Conservation (phyloP, 2,113 vertebrate genomes). For the Phaethornis superciliosus region DNA sequence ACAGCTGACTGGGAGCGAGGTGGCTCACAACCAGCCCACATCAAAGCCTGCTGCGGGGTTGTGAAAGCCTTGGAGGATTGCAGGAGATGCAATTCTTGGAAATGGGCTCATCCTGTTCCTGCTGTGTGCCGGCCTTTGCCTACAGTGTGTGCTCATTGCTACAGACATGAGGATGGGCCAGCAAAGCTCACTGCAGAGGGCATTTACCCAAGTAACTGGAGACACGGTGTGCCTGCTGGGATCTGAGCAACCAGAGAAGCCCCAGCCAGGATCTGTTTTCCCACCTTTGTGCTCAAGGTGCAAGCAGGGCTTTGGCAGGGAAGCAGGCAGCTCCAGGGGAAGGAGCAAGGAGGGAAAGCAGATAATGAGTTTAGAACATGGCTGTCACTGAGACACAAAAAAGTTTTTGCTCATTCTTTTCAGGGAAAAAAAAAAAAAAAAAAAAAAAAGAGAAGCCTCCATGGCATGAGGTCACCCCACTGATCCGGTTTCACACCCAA, state of each 20-base stretch:
- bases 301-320: background rate
- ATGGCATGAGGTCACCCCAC: background rate
- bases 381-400: background rate
- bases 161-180: rapidly evolving
- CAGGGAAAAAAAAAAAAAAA: background rate
- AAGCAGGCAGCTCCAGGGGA: background rate
- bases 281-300: background rate
- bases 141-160: background rate
- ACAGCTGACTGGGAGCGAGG: background rate
- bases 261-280: background rate
- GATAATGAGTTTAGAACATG: background rate
- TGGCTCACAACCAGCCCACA: constrained; percentile 20
- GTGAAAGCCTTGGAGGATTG: constrained; percentile 12
- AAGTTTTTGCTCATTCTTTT: background rate
- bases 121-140: background rate
- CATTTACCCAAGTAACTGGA: no score
- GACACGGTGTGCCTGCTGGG: rapidly evolving
- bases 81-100: background rate
- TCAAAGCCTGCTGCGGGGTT: constrained; percentile 3
- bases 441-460: background rate
- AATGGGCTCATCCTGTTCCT: background rate
- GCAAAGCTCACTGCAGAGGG: background rate
- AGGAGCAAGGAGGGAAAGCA: background rate
- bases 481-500: background rate
- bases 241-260: background rate